Base-by-base conservation (phyloP, 2,888 invertebrate genomes). In the Napeogenes inachia region DNA sequence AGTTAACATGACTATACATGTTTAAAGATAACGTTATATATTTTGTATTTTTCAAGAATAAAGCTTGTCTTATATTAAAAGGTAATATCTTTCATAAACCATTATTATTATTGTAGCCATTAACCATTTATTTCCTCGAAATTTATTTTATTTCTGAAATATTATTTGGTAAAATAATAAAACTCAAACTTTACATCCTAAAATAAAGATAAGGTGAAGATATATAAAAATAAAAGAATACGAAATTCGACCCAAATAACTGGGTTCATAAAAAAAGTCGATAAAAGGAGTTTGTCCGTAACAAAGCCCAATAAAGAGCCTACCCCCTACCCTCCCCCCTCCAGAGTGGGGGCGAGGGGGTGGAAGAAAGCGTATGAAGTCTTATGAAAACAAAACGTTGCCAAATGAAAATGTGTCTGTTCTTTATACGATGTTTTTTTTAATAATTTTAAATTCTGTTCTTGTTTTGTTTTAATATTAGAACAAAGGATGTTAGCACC, bases 361-460 rank as follows among this genome's bases (percentile, higher is more conserved):
- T 57, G 47, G 54, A 57, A 60, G 57, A 56, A 57, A 60, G 60
- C 46, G 61, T 61, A 64, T 59, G 54, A 57, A 61, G 61, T 57
- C 66, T 66, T 62, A 66, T 62, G 66, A 64, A 56, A 66, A 64
- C 64, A 66, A 66, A 21, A 66, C 64, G 66, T 62, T 62, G 54
- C 57, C 54, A 61, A 54, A 60, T 60, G 58, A 63, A 60, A 59
- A 61, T 61, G 61, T 64, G 60, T 62, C 57, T 64, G 64, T 54
- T 30, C 10, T 42, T 42, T 10, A 42, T 42, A 10, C 5, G 10
- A 10, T 10, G 8, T 42, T 42, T 59, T 35, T 13, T 54, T 45
- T 33, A 21, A 46, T 13, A 12, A 54, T 33, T 54, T 33, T 30
- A 12, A 54, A 45, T 30, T 54, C 30, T 42, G 30, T 59, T 59